phyloP scores from a whole-genome alignment of 2,113 vertebrate species.

The Gasterosteus aculeatus region DNA sequence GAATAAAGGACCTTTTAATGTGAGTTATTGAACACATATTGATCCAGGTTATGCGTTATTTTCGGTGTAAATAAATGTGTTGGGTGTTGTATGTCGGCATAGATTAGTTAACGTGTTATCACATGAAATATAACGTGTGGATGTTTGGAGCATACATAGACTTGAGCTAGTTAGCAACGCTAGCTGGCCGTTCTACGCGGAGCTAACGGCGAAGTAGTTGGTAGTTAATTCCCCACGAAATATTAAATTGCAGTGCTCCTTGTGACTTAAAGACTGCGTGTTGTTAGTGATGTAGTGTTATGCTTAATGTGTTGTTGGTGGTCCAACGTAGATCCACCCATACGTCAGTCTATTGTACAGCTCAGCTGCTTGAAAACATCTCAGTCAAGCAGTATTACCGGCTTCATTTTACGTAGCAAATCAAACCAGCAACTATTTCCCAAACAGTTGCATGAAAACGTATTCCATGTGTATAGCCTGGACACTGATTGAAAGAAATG shows the following conservation, averaged over 20 bases:
- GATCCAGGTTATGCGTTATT: fast-evolving
- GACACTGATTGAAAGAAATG: not conserved
- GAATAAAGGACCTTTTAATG: not conserved
- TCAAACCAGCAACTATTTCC: not conserved
- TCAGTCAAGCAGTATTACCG: too few relatives aligned
- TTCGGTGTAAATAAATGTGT: fast-evolving
- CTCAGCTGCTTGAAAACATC: not conserved
- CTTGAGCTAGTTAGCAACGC: constrained; percentile 45
- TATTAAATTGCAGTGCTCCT: not conserved
- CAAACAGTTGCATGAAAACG: not conserved
- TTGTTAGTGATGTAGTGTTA: not conserved
- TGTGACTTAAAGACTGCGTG: not conserved
- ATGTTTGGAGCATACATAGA: constrained; percentile 15
- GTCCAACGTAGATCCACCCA: not conserved
- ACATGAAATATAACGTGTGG: constrained; percentile 8
- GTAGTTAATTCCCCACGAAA: not conserved
- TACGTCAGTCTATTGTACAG: not conserved
- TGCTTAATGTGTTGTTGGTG: not conserved
- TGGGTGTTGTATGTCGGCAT: not conserved
- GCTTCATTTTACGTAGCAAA: not conserved
- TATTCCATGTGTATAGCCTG: not conserved
- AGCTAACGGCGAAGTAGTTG: not conserved
- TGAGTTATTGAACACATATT: fast-evolving
- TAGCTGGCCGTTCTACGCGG: not conserved
- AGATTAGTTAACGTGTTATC: not conserved